Conservation (phyloP, 2,888 invertebrate genomes). For the Lithophane leautieri region DNA sequence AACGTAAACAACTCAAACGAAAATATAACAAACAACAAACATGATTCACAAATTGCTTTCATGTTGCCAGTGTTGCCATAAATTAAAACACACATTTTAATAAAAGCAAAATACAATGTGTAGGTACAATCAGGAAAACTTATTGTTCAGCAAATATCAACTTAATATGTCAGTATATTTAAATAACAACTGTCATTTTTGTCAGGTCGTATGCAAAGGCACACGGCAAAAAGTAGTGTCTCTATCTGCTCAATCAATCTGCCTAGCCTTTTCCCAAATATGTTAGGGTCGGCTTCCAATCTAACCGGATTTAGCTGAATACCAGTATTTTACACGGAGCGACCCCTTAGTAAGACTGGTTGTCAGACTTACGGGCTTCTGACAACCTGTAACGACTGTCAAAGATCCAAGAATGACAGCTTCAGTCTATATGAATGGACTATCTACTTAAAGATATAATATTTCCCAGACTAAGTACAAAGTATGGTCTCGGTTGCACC, state of each 20-base stretch:
- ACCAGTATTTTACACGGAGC: too few relatives aligned
- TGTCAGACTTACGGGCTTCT: too few relatives aligned
- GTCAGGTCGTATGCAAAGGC: neutral
- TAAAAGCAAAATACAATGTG: slow-evolving; percentile 14
- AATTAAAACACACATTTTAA: slow-evolving; percentile 54
- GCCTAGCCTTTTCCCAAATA: too few relatives aligned
- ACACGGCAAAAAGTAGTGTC: neutral
- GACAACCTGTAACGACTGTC: too few relatives aligned
- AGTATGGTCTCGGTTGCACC: slow-evolving; percentile 32
- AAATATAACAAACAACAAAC: slow-evolving; percentile 58
- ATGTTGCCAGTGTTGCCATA: slow-evolving; percentile 32
- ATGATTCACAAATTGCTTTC: slow-evolving; percentile 55
- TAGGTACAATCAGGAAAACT: too few relatives aligned
- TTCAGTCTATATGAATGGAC: too few relatives aligned
- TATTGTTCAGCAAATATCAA: neutral
- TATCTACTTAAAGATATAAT: neutral
- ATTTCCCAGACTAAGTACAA: neutral
- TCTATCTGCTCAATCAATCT: neutral
- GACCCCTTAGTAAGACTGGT: too few relatives aligned
- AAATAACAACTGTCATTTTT: neutral
- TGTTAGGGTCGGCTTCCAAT: too few relatives aligned
- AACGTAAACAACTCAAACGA: slow-evolving; percentile 51
- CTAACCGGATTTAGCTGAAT: too few relatives aligned
- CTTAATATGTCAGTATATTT: neutral
- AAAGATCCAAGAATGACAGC: too few relatives aligned